phyloP scores from a whole-genome alignment of 2,797 vertebrate species.

The Coendou prehensilis region DNA sequence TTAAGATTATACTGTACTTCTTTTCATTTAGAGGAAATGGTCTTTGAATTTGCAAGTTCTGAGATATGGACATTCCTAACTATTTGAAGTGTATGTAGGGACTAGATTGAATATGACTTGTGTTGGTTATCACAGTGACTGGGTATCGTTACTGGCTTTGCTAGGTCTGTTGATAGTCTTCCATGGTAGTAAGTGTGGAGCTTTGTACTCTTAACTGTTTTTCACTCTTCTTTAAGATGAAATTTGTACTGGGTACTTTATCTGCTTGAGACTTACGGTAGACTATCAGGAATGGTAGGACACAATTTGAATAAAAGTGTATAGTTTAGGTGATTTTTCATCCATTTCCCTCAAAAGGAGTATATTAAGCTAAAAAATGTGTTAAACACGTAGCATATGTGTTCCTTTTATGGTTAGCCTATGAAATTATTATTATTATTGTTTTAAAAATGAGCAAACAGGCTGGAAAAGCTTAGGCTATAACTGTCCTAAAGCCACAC shows the following conservation, averaged over 20 bases:
- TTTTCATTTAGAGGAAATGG: constrained; percentile 19
- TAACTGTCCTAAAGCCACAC: not conserved
- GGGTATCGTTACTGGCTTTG: not conserved
- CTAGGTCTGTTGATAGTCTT: not conserved
- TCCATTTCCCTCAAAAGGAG: not conserved
- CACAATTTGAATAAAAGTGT: not conserved
- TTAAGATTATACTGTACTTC: constrained; percentile 6
- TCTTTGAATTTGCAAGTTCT: constrained; percentile 25
- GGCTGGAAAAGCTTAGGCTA: not conserved
- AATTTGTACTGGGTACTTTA: not conserved
- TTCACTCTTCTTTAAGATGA: not conserved
- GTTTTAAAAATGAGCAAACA: not conserved
- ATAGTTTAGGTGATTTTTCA: not conserved
- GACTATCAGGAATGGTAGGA: not conserved
- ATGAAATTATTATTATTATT: not conserved
- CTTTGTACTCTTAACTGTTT: not conserved
- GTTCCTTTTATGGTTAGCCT: not conserved
- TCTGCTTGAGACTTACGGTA: not conserved
- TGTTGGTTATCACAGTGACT: not conserved
- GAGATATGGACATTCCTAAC: not conserved
- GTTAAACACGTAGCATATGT: not conserved
- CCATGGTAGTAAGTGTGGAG: not conserved
- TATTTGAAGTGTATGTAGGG: not conserved
- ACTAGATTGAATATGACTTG: not conserved
- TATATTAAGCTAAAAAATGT: constrained; percentile 3